phyloP scores from a whole-genome alignment of 1,140 invertebrate genomes.

The Onthophagus taurus region DNA sequence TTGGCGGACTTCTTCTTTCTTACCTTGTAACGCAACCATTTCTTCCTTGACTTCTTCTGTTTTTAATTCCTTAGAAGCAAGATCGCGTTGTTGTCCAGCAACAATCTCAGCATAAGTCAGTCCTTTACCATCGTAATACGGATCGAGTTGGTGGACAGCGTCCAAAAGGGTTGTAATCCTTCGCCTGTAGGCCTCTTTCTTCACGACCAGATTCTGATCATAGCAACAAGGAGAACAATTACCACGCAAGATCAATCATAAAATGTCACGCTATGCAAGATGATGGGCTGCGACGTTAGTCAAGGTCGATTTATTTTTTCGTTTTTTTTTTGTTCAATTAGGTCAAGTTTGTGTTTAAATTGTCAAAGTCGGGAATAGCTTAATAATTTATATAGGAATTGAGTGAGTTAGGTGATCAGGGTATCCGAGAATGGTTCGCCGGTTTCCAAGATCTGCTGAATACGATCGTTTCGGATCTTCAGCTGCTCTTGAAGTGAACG shows the following conservation, averaged over 20 bases:
- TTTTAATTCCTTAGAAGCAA: too few relatives aligned
- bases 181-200: conserved; percentile 53
- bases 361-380: conserved; percentile 20
- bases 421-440: conserved; percentile 70
- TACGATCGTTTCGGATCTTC: conserved; percentile 72
- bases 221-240: conserved; percentile 39
- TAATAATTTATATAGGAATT: conserved; percentile 5
- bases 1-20: too few relatives aligned
- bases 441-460: conserved; percentile 75
- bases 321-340: conserved; percentile 10
- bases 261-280: conserved; percentile 15
- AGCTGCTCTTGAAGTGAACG: conserved; percentile 82
- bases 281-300: conserved; percentile 33
- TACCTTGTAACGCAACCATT: not conserved
- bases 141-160: conserved; percentile 62
- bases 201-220: conserved; percentile 60
- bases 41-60: not conserved
- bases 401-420: conserved; percentile 45
- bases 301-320: conserved; percentile 17
- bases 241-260: conserved; percentile 18
- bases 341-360: not conserved
- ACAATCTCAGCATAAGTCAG: conserved; percentile 42
- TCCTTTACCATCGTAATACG: conserved; percentile 48
- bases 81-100: conserved; percentile 25
- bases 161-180: conserved; percentile 56